Base-by-base conservation (phyloP, 2,113 vertebrate species). In the Triplophysa rosa region DNA sequence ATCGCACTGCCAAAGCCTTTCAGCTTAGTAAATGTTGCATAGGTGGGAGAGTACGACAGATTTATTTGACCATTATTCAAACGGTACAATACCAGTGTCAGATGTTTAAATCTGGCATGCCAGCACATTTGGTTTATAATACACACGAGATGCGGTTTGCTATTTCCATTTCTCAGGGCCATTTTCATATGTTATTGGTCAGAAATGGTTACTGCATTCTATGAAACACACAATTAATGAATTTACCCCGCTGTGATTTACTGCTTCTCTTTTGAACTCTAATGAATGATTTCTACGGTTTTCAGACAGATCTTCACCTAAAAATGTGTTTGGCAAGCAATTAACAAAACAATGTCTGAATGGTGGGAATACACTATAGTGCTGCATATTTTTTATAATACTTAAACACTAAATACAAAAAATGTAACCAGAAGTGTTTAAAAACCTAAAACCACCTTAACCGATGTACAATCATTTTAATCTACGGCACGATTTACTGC, bases 21-120 rank as follows among this genome's bases (percentile, higher is more conserved):
- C 62, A 59, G 63, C 19, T 63, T 56, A 69, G 17, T 83, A 63
- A 79, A 83, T 65, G 76, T 23, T n/a, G 52, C 24, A 59, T 66
- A 58, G n/a, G 69, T 76, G 19, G 13, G 7, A 9, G 56, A 69
- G 72, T 62, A n/a, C 5, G 24, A 13, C 49, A 77, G 64, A 72
- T 83, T 68, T 47, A 64, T 72, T 21, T 23, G 7, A 49, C 52
- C 26, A 24, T 21, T 49, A 49, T 49, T 63, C 69, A 69, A 79
- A 69, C 21, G 23, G 47, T 62, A 59, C 68, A 56, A 37, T 58
- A 47, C 70, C 52, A 58, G 33, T 23, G 64, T 78, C 61, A 79
- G 56, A 79, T 33, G 37, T 42, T 26, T 5, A 19, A 23, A 71
- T 61, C 10, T 67, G 64, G 47, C 69, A 2, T 49, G 67, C 56